Percentiles rank a stretch among this genome's conserved stretches.
These are phyloP conservation scores for Drosophila auraria DNA, from an alignment of 1,140 invertebrate genomes.

Conservation along the genomic window DNA sequence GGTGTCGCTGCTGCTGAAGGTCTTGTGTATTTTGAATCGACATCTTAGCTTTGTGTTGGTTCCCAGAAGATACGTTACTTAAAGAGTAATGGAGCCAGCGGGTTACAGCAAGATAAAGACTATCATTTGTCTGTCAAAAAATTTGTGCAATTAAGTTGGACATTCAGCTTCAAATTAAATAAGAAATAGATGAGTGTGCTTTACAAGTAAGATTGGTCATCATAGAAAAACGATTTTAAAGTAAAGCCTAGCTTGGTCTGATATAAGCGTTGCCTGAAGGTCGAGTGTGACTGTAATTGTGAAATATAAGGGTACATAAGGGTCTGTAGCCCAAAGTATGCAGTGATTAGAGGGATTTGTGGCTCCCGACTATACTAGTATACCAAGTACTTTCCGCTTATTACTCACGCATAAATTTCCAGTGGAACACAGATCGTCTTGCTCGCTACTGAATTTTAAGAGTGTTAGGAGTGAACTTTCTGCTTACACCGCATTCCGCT, in stretches of 20 bases:
- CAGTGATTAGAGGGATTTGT: too few relatives aligned
- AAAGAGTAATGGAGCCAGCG: background rate
- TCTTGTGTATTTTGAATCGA: constrained; percentile 1
- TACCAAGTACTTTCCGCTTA: too few relatives aligned
- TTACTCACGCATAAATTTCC: constrained; percentile 12
- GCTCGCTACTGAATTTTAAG: background rate
- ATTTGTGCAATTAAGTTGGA: background rate
- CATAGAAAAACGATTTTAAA: too few relatives aligned
- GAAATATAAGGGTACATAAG: too few relatives aligned
- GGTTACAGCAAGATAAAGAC: background rate
- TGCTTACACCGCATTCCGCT: background rate
- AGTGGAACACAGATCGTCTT: background rate
- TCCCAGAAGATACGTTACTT: background rate
- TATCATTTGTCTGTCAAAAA: constrained; percentile 4
- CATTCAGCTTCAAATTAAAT: background rate
- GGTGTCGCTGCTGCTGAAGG: background rate
- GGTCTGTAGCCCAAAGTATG: too few relatives aligned
- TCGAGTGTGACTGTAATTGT: too few relatives aligned
- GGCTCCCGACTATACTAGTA: too few relatives aligned
- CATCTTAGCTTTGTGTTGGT: background rate
- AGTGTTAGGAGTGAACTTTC: constrained; percentile 2
- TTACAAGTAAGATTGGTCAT: too few relatives aligned
- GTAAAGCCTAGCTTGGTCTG: too few relatives aligned
- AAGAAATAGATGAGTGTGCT: too few relatives aligned
- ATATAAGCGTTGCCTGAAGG: too few relatives aligned